Conservation (phyloP, 2,797 vertebrate genomes). For the Serranus cabrilla region DNA sequence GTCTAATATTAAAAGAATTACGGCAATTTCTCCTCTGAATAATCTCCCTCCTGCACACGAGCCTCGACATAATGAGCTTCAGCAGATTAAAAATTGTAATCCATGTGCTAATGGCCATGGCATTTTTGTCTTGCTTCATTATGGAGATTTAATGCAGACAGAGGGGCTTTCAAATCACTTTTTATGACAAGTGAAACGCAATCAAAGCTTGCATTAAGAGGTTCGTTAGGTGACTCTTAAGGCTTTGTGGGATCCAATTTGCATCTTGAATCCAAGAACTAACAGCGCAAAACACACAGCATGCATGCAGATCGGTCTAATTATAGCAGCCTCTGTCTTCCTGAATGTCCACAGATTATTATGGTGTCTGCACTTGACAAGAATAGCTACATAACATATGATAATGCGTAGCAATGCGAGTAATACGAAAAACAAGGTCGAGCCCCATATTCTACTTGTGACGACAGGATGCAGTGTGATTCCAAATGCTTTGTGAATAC, state of each 20-base stretch:
- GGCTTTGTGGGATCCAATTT: conserved; percentile 67
- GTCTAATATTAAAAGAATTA: conserved; percentile 56
- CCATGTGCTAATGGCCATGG: conserved; percentile 73
- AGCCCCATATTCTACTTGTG: conserved; percentile 51
- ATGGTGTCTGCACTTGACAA: conserved; percentile 59
- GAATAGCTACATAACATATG: conserved; percentile 57
- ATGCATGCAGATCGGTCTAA: conserved; percentile 67
- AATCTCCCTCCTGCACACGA: conserved; percentile 62
- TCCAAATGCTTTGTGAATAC: conserved; percentile 65
- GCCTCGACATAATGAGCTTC: conserved; percentile 69
- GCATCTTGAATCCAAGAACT: conserved; percentile 68
- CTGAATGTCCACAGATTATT: conserved; percentile 48
- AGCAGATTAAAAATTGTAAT: conserved; percentile 79
- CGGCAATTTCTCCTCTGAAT: conserved; percentile 49
- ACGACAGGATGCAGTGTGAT: conserved; percentile 51
- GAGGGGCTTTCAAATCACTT: conserved; percentile 72
- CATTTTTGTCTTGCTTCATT: conserved; percentile 83
- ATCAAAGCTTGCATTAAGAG: conserved; percentile 78
- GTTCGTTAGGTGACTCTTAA: conserved; percentile 69
- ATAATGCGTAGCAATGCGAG: conserved; percentile 60
- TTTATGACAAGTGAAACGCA: conserved; percentile 75
- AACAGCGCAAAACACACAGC: conserved; percentile 68
- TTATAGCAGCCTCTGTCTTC: conserved; percentile 60
- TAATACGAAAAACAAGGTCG: conserved; percentile 69
- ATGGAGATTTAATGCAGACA: conserved; percentile 77